Percentiles rank a stretch among this genome's conserved stretches.
phyloP scores from a whole-genome alignment of 2,797 vertebrate genomes.

The Cryptoprocta ferox region DNA sequence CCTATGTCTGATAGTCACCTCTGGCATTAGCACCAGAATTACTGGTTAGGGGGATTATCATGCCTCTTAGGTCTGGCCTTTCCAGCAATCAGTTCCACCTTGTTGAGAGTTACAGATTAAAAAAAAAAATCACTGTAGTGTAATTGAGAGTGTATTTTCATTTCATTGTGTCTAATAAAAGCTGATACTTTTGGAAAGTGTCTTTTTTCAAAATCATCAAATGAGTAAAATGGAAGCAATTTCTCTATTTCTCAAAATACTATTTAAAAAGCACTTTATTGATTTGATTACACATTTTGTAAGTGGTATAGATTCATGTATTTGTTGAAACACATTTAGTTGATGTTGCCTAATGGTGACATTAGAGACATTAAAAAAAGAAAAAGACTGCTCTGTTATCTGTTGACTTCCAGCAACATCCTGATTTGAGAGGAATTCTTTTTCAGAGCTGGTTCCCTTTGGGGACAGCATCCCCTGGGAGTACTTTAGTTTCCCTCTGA shows the following conservation, averaged over 20 bases:
- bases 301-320: not conserved
- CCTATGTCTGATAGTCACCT: not conserved
- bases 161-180: conserved; percentile 28
- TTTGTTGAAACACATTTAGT: conserved; percentile 13
- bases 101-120: not conserved
- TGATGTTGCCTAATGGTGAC: not conserved
- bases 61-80: not conserved
- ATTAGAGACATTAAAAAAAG: not conserved
- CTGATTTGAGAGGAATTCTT: conserved; percentile 49
- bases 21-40: not conserved
- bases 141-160: conserved; percentile 1
- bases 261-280: not conserved
- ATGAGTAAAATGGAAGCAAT: not conserved
- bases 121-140: not conserved
- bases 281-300: not conserved
- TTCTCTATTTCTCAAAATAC: conserved; percentile 11
- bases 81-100: not conserved
- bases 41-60: not conserved
- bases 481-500: conserved; percentile 26
- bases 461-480: conserved; percentile 56
- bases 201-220: not conserved
- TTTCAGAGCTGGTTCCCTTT: conserved; percentile 47
- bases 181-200: not conserved
- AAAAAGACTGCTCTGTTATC: not conserved
- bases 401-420: conserved; percentile 54